Conservation (phyloP, 1,140 invertebrate species). For the Vanessa atalanta region DNA sequence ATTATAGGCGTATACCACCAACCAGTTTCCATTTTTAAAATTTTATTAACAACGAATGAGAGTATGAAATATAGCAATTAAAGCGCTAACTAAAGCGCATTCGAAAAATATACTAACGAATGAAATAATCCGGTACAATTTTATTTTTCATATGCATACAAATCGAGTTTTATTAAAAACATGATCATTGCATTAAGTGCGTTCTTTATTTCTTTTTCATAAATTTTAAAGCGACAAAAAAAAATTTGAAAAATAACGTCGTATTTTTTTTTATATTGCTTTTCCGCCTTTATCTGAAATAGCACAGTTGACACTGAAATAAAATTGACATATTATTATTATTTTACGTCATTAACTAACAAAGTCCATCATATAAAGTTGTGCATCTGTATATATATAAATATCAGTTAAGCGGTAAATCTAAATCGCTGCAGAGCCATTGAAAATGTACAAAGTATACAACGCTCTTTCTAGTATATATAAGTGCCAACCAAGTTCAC, state of each 20-base stretch:
- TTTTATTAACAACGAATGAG: constrained; percentile 26
- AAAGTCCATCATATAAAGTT: no score
- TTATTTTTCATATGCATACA: constrained; percentile 6
- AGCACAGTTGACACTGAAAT: no score
- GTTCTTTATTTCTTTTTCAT: not conserved
- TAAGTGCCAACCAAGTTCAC: no score
- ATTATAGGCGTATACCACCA: not conserved
- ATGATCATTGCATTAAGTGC: constrained; percentile 3
- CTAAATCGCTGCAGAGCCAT: no score
- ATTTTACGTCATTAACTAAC: no score
- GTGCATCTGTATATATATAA: no score
- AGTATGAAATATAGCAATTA: constrained; percentile 23
- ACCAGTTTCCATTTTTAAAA: constrained; percentile 1
- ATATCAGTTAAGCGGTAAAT: no score
- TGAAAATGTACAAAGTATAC: no score
- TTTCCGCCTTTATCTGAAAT: no score
- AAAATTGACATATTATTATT: no score
- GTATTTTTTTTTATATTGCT: no score
- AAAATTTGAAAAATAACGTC: not conserved
- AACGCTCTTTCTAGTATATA: no score
- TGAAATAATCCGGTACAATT: constrained; percentile 2
- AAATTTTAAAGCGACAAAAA: not conserved
- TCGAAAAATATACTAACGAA: constrained; percentile 26
- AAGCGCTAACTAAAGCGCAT: constrained; percentile 28
- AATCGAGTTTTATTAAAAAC: constrained; percentile 13